Conservation (phyloP, 2,888 invertebrate species). For the Stenolophus ochropezus region DNA sequence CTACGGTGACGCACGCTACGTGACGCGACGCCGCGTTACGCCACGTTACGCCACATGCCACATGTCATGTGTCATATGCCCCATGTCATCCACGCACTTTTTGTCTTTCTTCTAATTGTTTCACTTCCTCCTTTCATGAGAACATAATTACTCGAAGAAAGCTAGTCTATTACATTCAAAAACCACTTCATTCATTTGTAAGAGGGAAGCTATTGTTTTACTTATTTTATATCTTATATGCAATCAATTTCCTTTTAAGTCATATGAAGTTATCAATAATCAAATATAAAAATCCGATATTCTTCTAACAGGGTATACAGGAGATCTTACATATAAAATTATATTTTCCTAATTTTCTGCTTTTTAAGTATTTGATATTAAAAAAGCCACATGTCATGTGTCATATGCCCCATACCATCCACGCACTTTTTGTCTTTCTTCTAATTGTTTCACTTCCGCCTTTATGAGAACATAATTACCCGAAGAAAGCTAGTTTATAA, state of each 20-base stretch:
- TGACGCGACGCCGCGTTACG: conserved; percentile 15
- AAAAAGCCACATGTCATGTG: conserved; percentile 2
- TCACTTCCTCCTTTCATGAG: not conserved
- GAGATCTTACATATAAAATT: too few relatives aligned
- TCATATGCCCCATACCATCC: not conserved
- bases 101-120: conserved; percentile 16
- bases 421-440: conserved; percentile 4
- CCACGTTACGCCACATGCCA: conserved; percentile 25
- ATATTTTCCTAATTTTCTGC: too few relatives aligned
- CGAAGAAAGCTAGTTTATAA: not conserved
- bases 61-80: not conserved
- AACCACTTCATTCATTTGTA: too few relatives aligned
- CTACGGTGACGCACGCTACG: conserved; percentile 24
- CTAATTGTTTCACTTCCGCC: not conserved
- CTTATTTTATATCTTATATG: too few relatives aligned
- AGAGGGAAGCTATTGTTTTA: too few relatives aligned
- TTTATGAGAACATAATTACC: not conserved
- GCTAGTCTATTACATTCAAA: too few relatives aligned
- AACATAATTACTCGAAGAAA: not conserved
- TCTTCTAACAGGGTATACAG: too few relatives aligned
- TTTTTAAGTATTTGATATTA: too few relatives aligned
- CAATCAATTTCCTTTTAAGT: too few relatives aligned
- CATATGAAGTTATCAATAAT: too few relatives aligned
- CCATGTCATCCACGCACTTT: not conserved
- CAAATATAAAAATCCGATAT: too few relatives aligned